A percentile compares a stretch with the other conserved stretches of the same genome.
Conservation (phyloP, 2,113 vertebrate species). For the Xyliphius kryptos region DNA sequence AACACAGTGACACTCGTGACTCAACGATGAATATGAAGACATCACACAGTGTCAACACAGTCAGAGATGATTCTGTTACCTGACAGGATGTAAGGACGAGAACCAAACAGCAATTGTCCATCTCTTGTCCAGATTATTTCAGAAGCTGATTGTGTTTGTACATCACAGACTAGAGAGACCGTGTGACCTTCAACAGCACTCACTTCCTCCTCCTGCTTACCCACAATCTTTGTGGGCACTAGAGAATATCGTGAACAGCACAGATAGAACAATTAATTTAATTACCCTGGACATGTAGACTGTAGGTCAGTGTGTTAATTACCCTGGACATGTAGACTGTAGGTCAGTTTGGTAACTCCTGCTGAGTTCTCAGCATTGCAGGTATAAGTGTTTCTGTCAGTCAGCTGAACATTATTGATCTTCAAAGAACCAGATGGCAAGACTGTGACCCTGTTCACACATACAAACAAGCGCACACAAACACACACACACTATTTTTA, state of each 20-base stretch:
- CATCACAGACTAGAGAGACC: constrained; percentile 70
- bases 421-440: constrained; percentile 76
- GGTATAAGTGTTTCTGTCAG: constrained; percentile 73
- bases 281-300: constrained; percentile 76
- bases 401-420: constrained; percentile 65
- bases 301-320: constrained; percentile 43
- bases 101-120: constrained; percentile 57
- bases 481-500: too few relatives aligned
- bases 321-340: constrained; percentile 78
- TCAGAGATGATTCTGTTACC: constrained; percentile 61
- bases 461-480: too few relatives aligned
- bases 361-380: constrained; percentile 76
- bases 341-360: constrained; percentile 67
- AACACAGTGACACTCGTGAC: too few relatives aligned
- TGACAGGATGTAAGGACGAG: constrained; percentile 60
- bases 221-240: constrained; percentile 77
- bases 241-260: too few relatives aligned
- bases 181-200: constrained; percentile 71
- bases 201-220: constrained; percentile 59
- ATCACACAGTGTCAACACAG: too few relatives aligned
- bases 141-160: constrained; percentile 66
- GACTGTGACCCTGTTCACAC: constrained; percentile 62
- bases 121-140: constrained; percentile 84
- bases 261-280: too few relatives aligned
- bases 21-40: too few relatives aligned